phyloP scores from a whole-genome alignment of 1,140 invertebrate species.

The Heliconius hermathena region DNA sequence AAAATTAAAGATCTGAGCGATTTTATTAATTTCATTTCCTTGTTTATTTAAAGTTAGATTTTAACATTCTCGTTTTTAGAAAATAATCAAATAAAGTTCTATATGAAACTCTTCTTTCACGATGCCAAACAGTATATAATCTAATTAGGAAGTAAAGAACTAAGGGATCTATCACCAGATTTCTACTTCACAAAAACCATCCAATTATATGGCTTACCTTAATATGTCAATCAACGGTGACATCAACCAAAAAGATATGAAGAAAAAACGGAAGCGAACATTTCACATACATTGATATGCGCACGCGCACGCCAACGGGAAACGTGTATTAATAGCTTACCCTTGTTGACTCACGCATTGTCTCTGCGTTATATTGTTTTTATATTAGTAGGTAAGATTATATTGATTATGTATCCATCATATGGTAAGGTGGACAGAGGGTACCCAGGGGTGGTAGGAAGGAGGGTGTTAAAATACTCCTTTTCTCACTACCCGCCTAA shows the following conservation, averaged over 20 bases:
- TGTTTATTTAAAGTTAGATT: too few species aligned
- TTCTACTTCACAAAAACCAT: background rate
- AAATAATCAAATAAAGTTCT: background rate
- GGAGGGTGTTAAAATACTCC: too few species aligned
- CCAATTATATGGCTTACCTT: constrained; percentile 3
- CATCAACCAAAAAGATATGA: constrained; percentile 21
- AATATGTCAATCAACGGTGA: constrained; percentile 15
- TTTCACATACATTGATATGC: constrained; percentile 49
- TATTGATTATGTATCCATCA: background rate
- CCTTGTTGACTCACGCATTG: constrained; percentile 41
- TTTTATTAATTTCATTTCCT: too few species aligned
- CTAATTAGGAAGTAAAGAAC: background rate
- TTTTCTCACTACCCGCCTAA: too few species aligned
- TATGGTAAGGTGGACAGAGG: too few species aligned
- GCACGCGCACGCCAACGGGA: constrained; percentile 48
- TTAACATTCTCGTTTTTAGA: too few species aligned
- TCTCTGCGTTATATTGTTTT: constrained; percentile 12
- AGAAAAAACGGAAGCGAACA: constrained; percentile 23
- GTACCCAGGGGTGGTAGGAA: too few species aligned
- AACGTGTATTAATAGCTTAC: constrained; percentile 37
- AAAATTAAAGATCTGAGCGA: too few species aligned
- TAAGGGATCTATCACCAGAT: background rate
- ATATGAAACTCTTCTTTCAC: background rate
- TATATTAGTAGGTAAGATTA: background rate
- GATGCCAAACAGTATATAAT: background rate